phyloP scores from a whole-genome alignment of 2,113 vertebrate genomes.

The Hippocampus comes region DNA sequence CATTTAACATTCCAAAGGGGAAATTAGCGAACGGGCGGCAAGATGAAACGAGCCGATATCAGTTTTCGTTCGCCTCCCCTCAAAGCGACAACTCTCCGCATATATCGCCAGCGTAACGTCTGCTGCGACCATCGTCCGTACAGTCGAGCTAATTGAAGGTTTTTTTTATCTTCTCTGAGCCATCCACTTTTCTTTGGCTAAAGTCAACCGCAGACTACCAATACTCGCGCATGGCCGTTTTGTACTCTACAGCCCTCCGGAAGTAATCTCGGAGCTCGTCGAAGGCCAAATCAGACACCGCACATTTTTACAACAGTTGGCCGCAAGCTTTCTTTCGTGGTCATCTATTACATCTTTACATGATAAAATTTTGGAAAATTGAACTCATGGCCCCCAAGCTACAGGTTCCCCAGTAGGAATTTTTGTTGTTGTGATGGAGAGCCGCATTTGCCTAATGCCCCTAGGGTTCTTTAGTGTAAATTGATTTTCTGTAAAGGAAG shows the following conservation, averaged over 20 bases:
- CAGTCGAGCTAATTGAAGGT: constrained; percentile 55
- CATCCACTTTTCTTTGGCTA: constrained; percentile 31
- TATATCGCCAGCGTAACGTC: constrained; percentile 36
- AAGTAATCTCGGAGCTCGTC: constrained; percentile 19
- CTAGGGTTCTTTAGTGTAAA: constrained; percentile 59
- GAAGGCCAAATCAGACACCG: constrained; percentile 6
- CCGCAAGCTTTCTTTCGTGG: constrained; percentile 7
- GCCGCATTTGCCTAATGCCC: constrained; percentile 54
- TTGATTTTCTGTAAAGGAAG: constrained; percentile 61
- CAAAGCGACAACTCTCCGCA: constrained; percentile 37
- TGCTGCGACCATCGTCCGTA: constrained; percentile 20
- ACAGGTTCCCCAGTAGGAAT: constrained; percentile 22
- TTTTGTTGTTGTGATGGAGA: constrained; percentile 43
- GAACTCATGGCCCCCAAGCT: constrained; percentile 46
- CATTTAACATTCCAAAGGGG: constrained; percentile 32
- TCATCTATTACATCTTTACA: constrained; percentile 20
- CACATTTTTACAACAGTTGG: constrained; percentile 16
- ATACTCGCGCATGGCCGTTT: constrained; percentile 25
- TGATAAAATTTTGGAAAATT: constrained; percentile 54
- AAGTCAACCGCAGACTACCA: constrained; percentile 41
- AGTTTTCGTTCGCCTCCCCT: constrained; percentile 26
- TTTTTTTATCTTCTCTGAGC: constrained; percentile 58
- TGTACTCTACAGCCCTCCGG: constrained; percentile 15
- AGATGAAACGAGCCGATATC: constrained; percentile 51
- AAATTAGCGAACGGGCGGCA: constrained; percentile 30